Percentiles rank a stretch among this genome's conserved stretches.
Evolutionary conservation across 2,113 vertebrate species (phyloP).

Genomic region (Heterocephalus glaber): DNA sequence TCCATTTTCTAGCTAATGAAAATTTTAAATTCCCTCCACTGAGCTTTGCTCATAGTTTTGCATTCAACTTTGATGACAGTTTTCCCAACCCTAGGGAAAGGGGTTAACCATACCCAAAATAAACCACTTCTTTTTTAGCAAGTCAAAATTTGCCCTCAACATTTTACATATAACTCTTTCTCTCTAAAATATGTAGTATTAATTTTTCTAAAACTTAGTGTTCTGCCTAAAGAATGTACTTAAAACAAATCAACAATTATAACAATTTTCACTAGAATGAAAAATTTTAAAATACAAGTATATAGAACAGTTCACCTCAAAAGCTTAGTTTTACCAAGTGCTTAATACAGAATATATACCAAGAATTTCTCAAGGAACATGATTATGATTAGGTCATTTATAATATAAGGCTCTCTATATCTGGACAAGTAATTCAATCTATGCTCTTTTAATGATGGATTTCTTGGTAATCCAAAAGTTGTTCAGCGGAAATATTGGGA

Average conservation of each 20-base stretch:
- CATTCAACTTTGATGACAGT: background rate
- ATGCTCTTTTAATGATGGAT: background rate
- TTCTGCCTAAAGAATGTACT: background rate
- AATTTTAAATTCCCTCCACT: background rate
- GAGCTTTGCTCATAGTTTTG: background rate
- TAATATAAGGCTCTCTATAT: background rate
- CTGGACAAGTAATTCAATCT: background rate
- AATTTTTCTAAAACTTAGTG: background rate
- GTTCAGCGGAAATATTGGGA: background rate
- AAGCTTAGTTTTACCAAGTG: conserved; percentile 14
- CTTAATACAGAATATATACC: background rate
- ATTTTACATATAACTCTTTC: background rate
- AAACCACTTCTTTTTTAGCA: background rate
- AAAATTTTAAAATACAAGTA: background rate
- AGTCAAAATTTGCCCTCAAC: background rate
- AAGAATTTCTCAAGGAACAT: conserved; percentile 34
- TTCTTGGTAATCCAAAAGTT: background rate
- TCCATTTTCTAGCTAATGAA: background rate
- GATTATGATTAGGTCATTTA: background rate
- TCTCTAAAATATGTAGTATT: background rate
- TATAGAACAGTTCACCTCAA: background rate
- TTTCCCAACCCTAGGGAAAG: background rate
- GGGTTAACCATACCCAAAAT: background rate
- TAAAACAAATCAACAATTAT: background rate
- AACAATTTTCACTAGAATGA: background rate